These are phyloP conservation scores for Dipodomys ordii DNA, from an alignment of 2,113 vertebrate genomes.

Conservation along the genomic window DNA sequence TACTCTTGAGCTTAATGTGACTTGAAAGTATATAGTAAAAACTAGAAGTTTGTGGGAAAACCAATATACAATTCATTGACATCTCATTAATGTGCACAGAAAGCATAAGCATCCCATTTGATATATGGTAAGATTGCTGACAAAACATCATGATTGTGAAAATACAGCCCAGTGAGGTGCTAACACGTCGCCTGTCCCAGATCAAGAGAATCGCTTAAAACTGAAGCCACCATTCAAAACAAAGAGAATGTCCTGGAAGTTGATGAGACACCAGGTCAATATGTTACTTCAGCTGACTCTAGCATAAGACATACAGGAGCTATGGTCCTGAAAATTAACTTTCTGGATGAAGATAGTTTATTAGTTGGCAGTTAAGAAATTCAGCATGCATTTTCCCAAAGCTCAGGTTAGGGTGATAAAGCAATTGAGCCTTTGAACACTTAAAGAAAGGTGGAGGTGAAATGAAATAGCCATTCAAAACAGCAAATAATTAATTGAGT, in stretches of 20 bases:
- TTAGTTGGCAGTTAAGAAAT: constrained; percentile 66
- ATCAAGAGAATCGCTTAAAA: constrained; percentile 46
- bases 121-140: neutral
- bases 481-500: constrained; percentile 89
- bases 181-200: neutral
- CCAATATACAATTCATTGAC: neutral
- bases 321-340: constrained; percentile 64
- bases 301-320: constrained; percentile 38
- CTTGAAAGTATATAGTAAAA: neutral
- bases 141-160: neutral
- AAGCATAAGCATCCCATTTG: neutral
- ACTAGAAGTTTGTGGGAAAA: neutral
- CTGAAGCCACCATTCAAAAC: neutral
- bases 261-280: constrained; percentile 40
- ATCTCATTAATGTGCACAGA: neutral
- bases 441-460: constrained; percentile 81
- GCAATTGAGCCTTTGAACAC: constrained; percentile 75
- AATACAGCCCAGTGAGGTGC: rapidly evolving
- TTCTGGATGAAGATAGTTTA: constrained; percentile 68
- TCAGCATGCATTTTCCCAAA: constrained; percentile 64
- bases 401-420: constrained; percentile 82
- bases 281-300: constrained; percentile 60
- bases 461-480: constrained; percentile 83
- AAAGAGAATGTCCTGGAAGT: neutral
- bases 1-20: neutral